Evolutionary conservation across 2,113 vertebrate genomes (phyloP).

Genomic region (Polyodon spathula): DNA sequence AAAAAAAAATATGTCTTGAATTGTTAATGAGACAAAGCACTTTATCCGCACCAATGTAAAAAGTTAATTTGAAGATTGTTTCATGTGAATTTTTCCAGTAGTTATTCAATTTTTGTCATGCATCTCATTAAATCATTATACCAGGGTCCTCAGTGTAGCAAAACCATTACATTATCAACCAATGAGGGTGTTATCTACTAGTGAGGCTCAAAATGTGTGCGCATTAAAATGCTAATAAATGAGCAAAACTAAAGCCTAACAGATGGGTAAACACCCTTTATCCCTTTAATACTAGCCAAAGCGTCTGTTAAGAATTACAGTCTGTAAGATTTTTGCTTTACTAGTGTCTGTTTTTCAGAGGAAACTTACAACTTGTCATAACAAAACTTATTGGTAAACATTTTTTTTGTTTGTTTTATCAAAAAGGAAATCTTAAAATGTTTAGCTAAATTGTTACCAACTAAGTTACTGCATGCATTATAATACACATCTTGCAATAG

Average conservation of each 20-base stretch:
- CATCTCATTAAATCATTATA: neutral
- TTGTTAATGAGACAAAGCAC: conserved; percentile 30
- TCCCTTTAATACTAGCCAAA: neutral
- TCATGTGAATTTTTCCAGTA: neutral
- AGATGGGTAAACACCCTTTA: neutral
- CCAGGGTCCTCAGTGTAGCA: neutral
- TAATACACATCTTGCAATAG: neutral
- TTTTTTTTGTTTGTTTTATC: too few relatives aligned
- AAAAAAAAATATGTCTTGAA: conserved; percentile 35
- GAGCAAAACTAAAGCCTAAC: neutral
- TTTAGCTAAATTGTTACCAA: neutral
- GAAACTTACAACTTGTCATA: too few relatives aligned
- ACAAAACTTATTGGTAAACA: too few relatives aligned
- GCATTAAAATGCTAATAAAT: neutral
- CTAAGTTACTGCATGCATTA: neutral
- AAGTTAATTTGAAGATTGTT: neutral
- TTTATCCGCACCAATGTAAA: neutral
- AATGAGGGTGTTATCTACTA: neutral
- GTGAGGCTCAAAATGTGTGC: neutral
- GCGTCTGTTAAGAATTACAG: neutral
- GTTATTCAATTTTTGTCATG: conserved; percentile 1
- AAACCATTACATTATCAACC: neutral
- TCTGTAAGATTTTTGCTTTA: neutral
- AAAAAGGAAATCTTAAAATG: too few relatives aligned
- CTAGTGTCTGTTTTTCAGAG: too few relatives aligned